Evolutionary conservation across 2,797 vertebrate species (phyloP).

Genomic region (Scolopax rusticola): DNA sequence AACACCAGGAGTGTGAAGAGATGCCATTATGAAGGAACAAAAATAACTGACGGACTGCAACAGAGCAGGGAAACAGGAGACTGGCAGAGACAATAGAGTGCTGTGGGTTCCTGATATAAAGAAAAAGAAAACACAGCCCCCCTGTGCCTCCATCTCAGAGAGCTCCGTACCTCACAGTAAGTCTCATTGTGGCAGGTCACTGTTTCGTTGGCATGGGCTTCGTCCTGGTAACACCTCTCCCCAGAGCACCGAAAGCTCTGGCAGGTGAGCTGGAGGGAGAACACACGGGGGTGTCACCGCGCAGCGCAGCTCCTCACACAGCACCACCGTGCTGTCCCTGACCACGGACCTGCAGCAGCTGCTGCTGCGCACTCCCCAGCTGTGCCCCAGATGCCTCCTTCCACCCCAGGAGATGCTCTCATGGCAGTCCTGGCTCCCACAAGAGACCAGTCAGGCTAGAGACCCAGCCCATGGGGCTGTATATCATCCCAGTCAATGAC

Average conservation of each 20-base stretch:
- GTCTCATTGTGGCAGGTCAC: background rate
- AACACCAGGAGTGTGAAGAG: background rate
- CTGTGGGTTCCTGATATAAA: rapidly evolving
- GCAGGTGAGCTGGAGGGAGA: conserved; percentile 22
- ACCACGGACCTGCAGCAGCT: background rate
- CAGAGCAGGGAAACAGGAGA: background rate
- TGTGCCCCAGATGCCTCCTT: rapidly evolving
- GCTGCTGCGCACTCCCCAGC: background rate
- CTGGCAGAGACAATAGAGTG: rapidly evolving
- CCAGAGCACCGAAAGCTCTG: conserved; percentile 42
- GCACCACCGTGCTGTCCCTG: background rate
- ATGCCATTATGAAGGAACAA: rapidly evolving
- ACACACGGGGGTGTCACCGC: background rate
- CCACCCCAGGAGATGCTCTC: background rate
- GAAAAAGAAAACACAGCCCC: background rate
- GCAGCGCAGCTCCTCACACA: rapidly evolving
- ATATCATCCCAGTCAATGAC: rapidly evolving
- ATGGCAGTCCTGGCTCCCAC: background rate
- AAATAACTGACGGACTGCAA: background rate
- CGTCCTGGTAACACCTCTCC: conserved; percentile 42
- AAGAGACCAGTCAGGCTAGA: rapidly evolving
- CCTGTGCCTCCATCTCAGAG: rapidly evolving
- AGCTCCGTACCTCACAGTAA: background rate
- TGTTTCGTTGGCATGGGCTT: background rate
- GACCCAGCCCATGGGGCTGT: rapidly evolving